These are phyloP conservation scores for Myxocyprinus asiaticus DNA, from an alignment of 2,113 vertebrate genomes.

Conservation along the genomic window DNA sequence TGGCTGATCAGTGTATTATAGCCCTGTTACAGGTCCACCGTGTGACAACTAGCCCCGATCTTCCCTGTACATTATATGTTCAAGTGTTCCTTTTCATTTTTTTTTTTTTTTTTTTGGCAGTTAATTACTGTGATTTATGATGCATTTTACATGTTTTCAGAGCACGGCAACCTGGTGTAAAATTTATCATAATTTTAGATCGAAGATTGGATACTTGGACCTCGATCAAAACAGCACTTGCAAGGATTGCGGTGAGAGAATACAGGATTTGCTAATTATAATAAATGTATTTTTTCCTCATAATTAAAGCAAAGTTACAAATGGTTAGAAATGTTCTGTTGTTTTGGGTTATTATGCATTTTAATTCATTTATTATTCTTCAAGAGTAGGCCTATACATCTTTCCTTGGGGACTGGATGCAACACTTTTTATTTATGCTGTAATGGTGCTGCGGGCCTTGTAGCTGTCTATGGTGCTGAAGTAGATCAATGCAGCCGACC, in stretches of 20 bases:
- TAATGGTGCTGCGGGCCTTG: neutral
- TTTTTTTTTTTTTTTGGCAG: too few relatives aligned
- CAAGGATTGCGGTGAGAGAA: conserved; percentile 87
- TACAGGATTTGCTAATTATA: too few relatives aligned
- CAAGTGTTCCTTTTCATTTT: too few relatives aligned
- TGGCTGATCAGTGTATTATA: too few relatives aligned
- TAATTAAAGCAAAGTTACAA: too few relatives aligned
- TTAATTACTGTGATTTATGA: conserved; percentile 1
- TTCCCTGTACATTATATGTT: too few relatives aligned
- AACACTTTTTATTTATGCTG: neutral
- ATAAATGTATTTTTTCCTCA: too few relatives aligned
- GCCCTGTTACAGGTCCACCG: too few relatives aligned
- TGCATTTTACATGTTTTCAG: conserved; percentile 66
- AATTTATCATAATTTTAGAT: conserved; percentile 94
- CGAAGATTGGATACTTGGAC: conserved; percentile 93
- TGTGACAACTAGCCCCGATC: too few relatives aligned
- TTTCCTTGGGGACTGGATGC: neutral
- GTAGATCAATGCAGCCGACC: neutral
- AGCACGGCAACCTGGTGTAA: conserved; percentile 83
- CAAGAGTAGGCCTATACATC: neutral
- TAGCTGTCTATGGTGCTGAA: conserved; percentile 71
- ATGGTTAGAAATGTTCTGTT: too few relatives aligned
- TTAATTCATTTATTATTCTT: too few relatives aligned
- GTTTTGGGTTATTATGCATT: too few relatives aligned
- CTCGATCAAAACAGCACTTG: conserved; percentile 90